These are phyloP conservation scores for Auanema sp. DNA, from an alignment of 2,888 invertebrate species.

Conservation along the genomic window DNA sequence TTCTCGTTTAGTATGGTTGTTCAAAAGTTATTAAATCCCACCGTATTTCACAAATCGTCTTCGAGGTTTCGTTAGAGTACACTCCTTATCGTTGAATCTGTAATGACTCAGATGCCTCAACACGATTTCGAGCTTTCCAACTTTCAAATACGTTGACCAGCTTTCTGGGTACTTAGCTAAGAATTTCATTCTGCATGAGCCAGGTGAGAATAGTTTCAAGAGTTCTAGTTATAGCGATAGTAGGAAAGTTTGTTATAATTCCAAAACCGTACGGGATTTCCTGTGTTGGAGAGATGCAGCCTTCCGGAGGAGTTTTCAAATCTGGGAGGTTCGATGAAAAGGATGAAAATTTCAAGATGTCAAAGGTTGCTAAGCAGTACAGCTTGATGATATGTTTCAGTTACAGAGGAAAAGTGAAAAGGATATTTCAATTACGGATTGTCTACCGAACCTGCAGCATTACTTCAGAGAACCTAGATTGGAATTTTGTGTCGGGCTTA, in stretches of 20 bases:
- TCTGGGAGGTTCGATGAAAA: constrained; percentile 33
- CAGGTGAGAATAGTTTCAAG: constrained; percentile 11
- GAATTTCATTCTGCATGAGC: constrained; percentile 36
- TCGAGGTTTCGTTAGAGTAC: too few relatives aligned
- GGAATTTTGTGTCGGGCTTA: constrained; percentile 34
- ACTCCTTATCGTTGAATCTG: too few relatives aligned
- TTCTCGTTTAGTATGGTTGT: too few relatives aligned
- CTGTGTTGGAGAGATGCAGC: constrained; percentile 31
- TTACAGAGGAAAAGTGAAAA: constrained; percentile 8
- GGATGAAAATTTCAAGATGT: constrained; percentile 16
- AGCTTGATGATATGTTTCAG: too few relatives aligned
- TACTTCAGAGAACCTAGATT: constrained; percentile 30
- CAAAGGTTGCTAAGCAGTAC: neutral
- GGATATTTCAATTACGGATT: constrained; percentile 24
- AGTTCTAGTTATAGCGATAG: neutral
- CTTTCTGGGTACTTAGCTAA: constrained; percentile 25
- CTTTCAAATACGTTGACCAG: constrained; percentile 20
- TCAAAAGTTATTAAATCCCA: too few relatives aligned
- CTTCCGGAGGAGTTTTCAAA: constrained; percentile 38
- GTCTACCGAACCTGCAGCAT: constrained; percentile 23
- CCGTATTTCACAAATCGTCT: too few relatives aligned
- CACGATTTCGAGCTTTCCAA: neutral
- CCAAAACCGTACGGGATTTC: constrained; percentile 49
- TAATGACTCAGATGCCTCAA: too few relatives aligned
- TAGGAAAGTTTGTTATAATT: constrained; percentile 37